Evolutionary conservation across 2,888 invertebrate genomes (phyloP).

Genomic region (Lissonota sp.): DNA sequence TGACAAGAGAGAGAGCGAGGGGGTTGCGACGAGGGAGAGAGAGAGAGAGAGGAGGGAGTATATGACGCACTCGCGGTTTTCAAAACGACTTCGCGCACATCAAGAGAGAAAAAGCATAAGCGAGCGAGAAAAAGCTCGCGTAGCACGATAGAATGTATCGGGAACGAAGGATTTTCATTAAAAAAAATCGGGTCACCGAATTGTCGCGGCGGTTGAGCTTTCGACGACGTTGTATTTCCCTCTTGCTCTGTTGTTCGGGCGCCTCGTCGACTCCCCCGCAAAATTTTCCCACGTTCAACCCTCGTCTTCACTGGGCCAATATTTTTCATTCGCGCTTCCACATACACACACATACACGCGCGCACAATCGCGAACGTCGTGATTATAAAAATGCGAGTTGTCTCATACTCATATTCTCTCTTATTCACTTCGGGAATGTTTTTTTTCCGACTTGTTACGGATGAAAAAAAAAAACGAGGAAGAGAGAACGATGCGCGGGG

Average conservation of each 20-base stretch:
- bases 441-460: conserved; percentile 7
- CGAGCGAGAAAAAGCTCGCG: conserved; percentile 29
- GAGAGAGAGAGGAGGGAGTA: conserved; percentile 26
- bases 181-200: background rate
- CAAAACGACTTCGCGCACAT: conserved; percentile 39
- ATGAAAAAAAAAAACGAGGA: conserved; percentile 26
- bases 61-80: conserved; percentile 62
- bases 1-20: conserved; percentile 5
- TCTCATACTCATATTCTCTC: conserved; percentile 43
- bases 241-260: conserved; percentile 37
- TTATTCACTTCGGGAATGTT: background rate
- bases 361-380: conserved; percentile 60
- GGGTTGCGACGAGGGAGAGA: background rate
- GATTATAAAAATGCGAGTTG: conserved; percentile 74
- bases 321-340: conserved; percentile 14
- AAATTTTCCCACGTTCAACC: conserved; percentile 32
- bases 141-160: background rate
- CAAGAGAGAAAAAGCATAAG: conserved; percentile 41
- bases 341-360: background rate
- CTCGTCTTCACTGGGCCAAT: conserved; percentile 4
- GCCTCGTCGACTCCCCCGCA: conserved; percentile 40
- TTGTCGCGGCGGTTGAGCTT: conserved; percentile 10
- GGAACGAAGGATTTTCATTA: background rate
- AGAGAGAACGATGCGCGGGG: conserved; percentile 38
- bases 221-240: conserved; percentile 19